phyloP scores from a whole-genome alignment of 2,113 vertebrate species.

The Climacteris rufus region DNA sequence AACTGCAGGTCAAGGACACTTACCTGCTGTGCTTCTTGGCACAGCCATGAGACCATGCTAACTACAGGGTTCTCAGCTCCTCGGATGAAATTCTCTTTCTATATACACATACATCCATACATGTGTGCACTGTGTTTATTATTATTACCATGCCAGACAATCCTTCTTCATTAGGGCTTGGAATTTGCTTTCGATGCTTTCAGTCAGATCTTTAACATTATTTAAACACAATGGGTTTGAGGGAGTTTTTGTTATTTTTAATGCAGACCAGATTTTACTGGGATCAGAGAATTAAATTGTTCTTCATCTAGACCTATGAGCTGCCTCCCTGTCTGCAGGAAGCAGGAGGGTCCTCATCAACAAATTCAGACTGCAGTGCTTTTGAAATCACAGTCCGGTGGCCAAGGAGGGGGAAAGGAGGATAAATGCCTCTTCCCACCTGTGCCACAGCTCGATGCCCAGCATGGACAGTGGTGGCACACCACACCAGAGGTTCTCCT shows the following conservation, averaged over 20 bases:
- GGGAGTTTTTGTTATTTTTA: conserved; percentile 43
- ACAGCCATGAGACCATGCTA: background rate
- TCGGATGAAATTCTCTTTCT: background rate
- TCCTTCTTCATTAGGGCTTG: conserved; percentile 55
- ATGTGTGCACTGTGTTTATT: conserved; percentile 23
- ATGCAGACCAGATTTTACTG: conserved; percentile 50
- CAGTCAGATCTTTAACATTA: conserved; percentile 46
- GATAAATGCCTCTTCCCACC: background rate
- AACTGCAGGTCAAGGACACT: background rate
- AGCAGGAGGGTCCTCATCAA: background rate
- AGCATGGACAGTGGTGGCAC: accelerated
- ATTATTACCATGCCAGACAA: conserved; percentile 50
- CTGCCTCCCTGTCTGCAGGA: background rate
- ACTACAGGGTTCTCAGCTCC: background rate
- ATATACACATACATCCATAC: background rate
- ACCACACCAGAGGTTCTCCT: accelerated
- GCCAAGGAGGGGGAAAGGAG: background rate
- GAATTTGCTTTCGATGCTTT: conserved; percentile 41
- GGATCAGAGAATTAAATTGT: background rate
- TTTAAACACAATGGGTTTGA: conserved; percentile 47
- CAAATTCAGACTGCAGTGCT: background rate
- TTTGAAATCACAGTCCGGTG: background rate
- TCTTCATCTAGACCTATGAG: background rate
- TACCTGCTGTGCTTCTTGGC: background rate
- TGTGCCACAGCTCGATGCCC: accelerated